These are phyloP conservation scores for Trichopria drosophilae DNA, from an alignment of 2,888 invertebrate species.

Conservation along the genomic window DNA sequence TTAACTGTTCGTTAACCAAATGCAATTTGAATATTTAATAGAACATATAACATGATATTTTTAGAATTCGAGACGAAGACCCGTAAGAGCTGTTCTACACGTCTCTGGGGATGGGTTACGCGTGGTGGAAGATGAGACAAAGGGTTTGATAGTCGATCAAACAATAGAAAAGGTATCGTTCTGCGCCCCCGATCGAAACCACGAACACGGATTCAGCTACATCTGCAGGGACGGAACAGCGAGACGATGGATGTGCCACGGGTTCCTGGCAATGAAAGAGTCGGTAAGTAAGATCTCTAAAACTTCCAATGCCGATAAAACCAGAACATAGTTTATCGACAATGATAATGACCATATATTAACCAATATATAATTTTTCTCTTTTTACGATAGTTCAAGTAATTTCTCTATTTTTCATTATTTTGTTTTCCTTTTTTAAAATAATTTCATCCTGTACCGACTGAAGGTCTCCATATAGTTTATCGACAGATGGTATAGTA, in stretches of 20 bases:
- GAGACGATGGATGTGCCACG: slow-evolving; percentile 99
- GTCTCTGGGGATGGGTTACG: slow-evolving; percentile 94
- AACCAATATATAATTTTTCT: too few relatives aligned
- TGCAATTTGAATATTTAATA: too few relatives aligned
- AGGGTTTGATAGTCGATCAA: slow-evolving; percentile 98
- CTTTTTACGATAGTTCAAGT: too few relatives aligned
- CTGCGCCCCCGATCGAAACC: slow-evolving; percentile 97
- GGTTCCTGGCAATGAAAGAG: slow-evolving; percentile 93
- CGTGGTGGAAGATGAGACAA: slow-evolving; percentile 98
- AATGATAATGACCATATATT: too few relatives aligned
- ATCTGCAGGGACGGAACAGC: slow-evolving; percentile 99
- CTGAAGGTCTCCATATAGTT: too few relatives aligned
- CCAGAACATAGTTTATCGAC: neutral
- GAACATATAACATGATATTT: too few relatives aligned
- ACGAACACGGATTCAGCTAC: slow-evolving; percentile 97
- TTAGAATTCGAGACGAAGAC: slow-evolving; percentile 84
- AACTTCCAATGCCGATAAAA: too few relatives aligned
- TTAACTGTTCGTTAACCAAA: too few relatives aligned
- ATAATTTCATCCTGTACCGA: neutral
- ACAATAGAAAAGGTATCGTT: slow-evolving; percentile 99
- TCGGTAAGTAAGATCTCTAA: slow-evolving; percentile 63
- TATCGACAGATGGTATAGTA: too few relatives aligned
- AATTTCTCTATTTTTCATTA: neutral
- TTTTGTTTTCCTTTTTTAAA: neutral
- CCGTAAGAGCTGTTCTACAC: slow-evolving; percentile 86